Percentiles rank a stretch among this genome's conserved stretches.
phyloP scores from a whole-genome alignment of 2,888 invertebrate species.

The Pardosa pseudoannulata region DNA sequence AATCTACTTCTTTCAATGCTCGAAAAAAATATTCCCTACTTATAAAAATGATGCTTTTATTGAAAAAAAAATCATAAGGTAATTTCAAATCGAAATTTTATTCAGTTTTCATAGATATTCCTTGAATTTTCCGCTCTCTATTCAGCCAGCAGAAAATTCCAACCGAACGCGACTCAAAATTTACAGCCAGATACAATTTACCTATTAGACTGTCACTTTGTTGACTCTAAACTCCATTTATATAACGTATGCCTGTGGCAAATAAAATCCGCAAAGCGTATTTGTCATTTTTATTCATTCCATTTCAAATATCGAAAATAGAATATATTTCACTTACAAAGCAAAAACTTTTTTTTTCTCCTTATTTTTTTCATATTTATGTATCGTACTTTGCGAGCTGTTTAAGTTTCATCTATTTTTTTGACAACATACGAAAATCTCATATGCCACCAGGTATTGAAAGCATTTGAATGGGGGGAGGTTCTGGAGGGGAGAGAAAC shows the following conservation, averaged over 20 bases:
- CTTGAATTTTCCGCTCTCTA: neutral
- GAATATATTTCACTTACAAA: slow-evolving; percentile 15
- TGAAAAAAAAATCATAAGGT: too few relatives aligned
- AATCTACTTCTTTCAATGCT: too few relatives aligned
- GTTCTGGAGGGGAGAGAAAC: too few relatives aligned
- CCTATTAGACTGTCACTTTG: slow-evolving; percentile 6
- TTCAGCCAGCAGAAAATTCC: neutral
- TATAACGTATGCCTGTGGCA: slow-evolving; percentile 15
- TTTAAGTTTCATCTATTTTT: slow-evolving; percentile 14
- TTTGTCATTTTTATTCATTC: slow-evolving; percentile 19
- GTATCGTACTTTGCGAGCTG: slow-evolving; percentile 3
- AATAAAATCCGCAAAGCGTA: slow-evolving; percentile 17
- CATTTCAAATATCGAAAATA: slow-evolving; percentile 12
- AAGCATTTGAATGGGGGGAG: slow-evolving; percentile 38
- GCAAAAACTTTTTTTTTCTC: neutral
- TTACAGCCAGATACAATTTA: slow-evolving; percentile 8
- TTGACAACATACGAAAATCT: slow-evolving; percentile 12
- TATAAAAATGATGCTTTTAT: too few relatives aligned
- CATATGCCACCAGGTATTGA: slow-evolving; percentile 37
- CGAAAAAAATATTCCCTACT: too few relatives aligned
- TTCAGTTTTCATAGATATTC: neutral
- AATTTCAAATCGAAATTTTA: neutral
- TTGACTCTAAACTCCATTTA: slow-evolving; percentile 13
- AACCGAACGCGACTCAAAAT: neutral
- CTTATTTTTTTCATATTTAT: slow-evolving; percentile 2